phyloP scores from a whole-genome alignment of 2,888 invertebrate species.

The Andrena praecox region DNA sequence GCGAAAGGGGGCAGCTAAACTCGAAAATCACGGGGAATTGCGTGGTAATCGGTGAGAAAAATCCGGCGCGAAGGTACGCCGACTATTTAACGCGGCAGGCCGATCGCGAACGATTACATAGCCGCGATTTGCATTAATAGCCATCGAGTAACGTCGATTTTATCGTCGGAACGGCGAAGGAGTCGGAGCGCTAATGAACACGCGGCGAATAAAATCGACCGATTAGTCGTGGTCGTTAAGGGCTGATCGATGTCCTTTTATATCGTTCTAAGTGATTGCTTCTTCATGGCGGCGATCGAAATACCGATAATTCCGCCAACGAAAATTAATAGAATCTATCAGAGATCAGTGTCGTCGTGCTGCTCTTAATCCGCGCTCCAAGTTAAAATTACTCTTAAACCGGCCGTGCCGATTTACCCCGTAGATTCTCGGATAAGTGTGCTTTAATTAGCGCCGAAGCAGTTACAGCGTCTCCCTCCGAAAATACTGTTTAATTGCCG shows the following conservation, averaged over 20 bases:
- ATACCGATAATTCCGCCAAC: constrained; percentile 54
- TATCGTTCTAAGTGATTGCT: constrained; percentile 47
- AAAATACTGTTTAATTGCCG: constrained; percentile 55
- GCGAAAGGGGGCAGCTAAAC: not conserved
- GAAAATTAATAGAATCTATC: constrained; percentile 59
- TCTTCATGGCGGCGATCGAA: constrained; percentile 1
- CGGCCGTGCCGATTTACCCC: constrained; percentile 35
- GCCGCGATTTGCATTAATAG: constrained; percentile 59
- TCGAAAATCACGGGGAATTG: not conserved
- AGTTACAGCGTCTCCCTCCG: constrained; percentile 28
- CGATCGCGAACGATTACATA: constrained; percentile 26
- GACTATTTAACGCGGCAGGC: constrained; percentile 9
- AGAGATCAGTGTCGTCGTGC: constrained; percentile 47
- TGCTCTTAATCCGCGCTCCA: constrained; percentile 54
- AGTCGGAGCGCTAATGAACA: constrained; percentile 60
- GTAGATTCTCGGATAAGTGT: constrained; percentile 36
- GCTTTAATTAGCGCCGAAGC: constrained; percentile 58
- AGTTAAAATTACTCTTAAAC: constrained; percentile 52
- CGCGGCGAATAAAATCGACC: constrained; percentile 18
- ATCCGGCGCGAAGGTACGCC: constrained; percentile 17
- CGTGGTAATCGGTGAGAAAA: constrained; percentile 29
- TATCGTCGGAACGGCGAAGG: constrained; percentile 56
- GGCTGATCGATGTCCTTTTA: constrained; percentile 59
- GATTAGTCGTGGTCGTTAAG: constrained; percentile 19
- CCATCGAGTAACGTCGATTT: constrained; percentile 45